Evolutionary conservation across 92 coral and sea anemone genomes (phyloP), one percentile per base, ranked within the genome.

Genomic region (Siderastrea radians): DNA sequence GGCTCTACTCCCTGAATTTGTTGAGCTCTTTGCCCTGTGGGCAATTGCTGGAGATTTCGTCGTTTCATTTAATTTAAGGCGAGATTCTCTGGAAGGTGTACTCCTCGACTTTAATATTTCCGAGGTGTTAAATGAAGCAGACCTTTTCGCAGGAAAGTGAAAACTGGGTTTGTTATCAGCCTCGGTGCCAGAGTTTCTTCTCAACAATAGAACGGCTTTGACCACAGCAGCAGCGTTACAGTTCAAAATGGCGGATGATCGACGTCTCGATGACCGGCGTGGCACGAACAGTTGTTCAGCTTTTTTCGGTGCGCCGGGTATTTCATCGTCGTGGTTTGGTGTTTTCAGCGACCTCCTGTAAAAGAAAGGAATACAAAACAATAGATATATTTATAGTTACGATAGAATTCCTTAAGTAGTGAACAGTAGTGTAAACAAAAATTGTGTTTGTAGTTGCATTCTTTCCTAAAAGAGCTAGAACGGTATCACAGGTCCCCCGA

Each of bases 171-270:
- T 75, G 74, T n/a, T 16, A 8, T 67, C 57, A 61, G 47, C 46
- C 53, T 43, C 55, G 50, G 55, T 43, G 2, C 66, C 45, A 5
- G 82, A 67, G 15, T 68, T 91, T 45, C 93, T 79, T 75, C 98
- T 79, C 58, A 95, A 80, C 51, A 95, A 86, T 4, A 95, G 61
- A 48, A 95, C 98, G 45, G 98, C 98, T 71, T 95, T 95, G 1
- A 95, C 93, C 0, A 95, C 98, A 1, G 98, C 98, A 3, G 96
- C 96, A 5, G 98, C 96, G 70, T 87, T 93, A 15, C 95, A 75
- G 11, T 90, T 90, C 51, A 95, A 82, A 46, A 95, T 93, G 12
- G 98, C 96, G 11, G 98, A 91, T 62, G 98, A 91, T 14, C 96
- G 91, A 68, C 98, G 93, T 64, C 98, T 81, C 16, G 93, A 86